Base-by-base conservation (phyloP, 2,113 vertebrate genomes). In the Etheostoma cragini region DNA sequence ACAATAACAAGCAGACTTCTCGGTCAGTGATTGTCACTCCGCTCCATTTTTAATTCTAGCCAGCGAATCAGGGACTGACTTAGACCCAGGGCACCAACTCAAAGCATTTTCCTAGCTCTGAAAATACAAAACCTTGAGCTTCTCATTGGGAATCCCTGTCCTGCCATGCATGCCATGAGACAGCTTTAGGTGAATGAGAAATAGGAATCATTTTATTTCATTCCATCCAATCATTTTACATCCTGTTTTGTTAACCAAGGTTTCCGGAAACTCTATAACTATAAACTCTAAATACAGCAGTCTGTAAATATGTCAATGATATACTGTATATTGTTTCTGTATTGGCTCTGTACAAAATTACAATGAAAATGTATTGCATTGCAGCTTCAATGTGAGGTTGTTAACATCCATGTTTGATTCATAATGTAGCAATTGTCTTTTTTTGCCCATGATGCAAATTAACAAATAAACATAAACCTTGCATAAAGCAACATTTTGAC, bases 191-290 rank as follows among this genome's bases (percentile, higher is more conserved):
- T 22, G 11, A 70, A 62, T 24, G 57, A 76, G 52, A 30, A 66
- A 68, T n/a, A 22, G 35, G 21, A 26, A 66, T 75, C 38, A 42
- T 8, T 8, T 38, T 38, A 38, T 38, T 38, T 8, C 35, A 38
- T 38, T 38, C 8, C 35, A 38, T 38, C 35, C 35, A 79, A 67
- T 57, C n/a, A 64, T 61, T 86, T 74, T 50, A 63, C 45, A 38
- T 70, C 63, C 52, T 35, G n/a, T 74, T 85, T 81, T 61, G 63
- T 76, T 5, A 84, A 68, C 65, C 64, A n/a, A 46, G 24, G 24
- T 38, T 10, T 76, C 47, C 65, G 53, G 60, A 58, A 80, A 21
- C 24, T 49, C 22, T 49, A 14, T 52, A 46, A 45, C 13, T 74
- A 11, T 30, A 30, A 57, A 66, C 13, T 68, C 19, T 35, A 62